Conservation (phyloP, 37 sponge, comb jelly and placozoan species). For the Aplysina aerophoba region DNA sequence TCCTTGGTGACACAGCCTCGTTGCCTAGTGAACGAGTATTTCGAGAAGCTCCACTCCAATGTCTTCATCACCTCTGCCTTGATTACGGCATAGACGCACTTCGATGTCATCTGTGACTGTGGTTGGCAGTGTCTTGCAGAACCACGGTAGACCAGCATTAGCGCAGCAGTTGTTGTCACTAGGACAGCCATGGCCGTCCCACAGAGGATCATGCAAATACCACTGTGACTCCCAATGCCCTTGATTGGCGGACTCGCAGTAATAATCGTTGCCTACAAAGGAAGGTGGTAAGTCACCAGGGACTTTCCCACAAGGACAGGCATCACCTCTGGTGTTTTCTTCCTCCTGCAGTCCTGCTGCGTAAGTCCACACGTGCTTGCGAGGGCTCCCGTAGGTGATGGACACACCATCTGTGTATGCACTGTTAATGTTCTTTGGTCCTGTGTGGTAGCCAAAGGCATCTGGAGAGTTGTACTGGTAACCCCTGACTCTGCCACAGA, state of each 20-base stretch:
- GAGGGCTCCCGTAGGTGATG: conserved; percentile 27
- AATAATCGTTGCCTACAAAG: conserved; percentile 41
- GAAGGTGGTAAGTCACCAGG: not conserved
- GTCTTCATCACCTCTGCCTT: conserved; percentile 1
- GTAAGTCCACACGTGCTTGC: conserved; percentile 57
- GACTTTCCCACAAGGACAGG: conserved; percentile 31
- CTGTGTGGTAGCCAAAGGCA: not conserved
- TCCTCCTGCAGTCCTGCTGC: not conserved
- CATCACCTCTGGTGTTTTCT: not conserved
- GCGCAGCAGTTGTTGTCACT: conserved; percentile 55
- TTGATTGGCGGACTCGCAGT: conserved; percentile 54
- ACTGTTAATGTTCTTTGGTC: not conserved
- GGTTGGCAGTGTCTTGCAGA: conserved; percentile 36
- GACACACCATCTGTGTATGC: conserved; percentile 42
- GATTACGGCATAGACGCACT: conserved; percentile 53
- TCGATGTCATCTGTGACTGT: conserved; percentile 41
- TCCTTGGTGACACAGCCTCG: too few species aligned
- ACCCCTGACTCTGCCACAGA: conserved; percentile 45
- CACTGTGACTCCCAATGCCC: not conserved
- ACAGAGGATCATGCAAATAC: conserved; percentile 55
- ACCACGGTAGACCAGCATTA: conserved; percentile 52
- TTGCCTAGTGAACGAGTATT: not conserved
- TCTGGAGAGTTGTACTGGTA: conserved; percentile 41
- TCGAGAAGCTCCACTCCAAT: conserved; percentile 8
- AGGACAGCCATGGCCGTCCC: conserved; percentile 63